Evolutionary conservation across 1,140 invertebrate genomes (phyloP).

Genomic region (Anastrepha obliqua): DNA sequence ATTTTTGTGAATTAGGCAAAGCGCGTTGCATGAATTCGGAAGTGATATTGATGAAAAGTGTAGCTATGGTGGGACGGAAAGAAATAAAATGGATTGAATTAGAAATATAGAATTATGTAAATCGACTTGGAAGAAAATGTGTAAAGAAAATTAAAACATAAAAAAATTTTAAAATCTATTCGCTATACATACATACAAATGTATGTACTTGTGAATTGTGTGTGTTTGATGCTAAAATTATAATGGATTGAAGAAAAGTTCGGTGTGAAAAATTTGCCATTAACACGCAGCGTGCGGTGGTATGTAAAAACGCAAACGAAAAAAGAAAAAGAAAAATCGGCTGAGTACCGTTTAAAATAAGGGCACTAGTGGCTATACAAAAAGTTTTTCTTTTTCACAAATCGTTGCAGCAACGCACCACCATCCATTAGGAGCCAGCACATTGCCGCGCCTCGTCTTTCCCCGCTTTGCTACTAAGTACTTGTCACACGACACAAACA

Average conservation of each 20-base stretch:
- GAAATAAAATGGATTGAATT: not conserved
- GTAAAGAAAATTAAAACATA: not conserved
- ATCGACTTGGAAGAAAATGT: not conserved
- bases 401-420: constrained; percentile 10
- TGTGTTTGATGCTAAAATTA: not conserved
- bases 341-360: not conserved
- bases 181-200: not conserved
- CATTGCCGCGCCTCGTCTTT: constrained; percentile 7
- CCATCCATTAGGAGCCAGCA: not conserved
- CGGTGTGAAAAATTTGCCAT: constrained; percentile 5
- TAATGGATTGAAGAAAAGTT: not conserved
- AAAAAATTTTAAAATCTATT: not conserved
- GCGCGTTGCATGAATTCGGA: not conserved
- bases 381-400: constrained; percentile 27
- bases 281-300: constrained; percentile 3
- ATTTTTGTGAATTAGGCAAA: not conserved
- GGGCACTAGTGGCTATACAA: constrained; percentile 13
- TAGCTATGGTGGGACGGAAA: not conserved
- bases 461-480: not conserved
- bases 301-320: not conserved
- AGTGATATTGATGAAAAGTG: not conserved
- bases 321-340: not conserved
- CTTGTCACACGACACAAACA: constrained; percentile 43
- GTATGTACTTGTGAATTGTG: not conserved
- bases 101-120: constrained; percentile 25